A percentile compares a stretch with the other conserved stretches of the same genome.
Conservation (phyloP, 2,113 vertebrate species). For the Sander lucioperca region DNA sequence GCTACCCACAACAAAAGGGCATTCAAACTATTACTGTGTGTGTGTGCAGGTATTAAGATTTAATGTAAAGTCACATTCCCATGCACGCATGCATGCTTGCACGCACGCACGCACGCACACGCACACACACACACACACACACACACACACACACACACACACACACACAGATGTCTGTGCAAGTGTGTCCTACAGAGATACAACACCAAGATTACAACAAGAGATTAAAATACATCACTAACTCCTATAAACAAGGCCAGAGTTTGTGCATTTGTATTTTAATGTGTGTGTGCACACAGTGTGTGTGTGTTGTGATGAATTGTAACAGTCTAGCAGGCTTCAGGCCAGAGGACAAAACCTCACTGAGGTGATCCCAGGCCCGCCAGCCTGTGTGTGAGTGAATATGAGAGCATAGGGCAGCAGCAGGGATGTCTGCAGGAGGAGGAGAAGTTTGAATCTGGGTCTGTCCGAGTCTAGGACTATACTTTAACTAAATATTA, state of each 20-base stretch:
- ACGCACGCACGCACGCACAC: not conserved
- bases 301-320: slow-evolving; percentile 23
- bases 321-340: slow-evolving; percentile 26
- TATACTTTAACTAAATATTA: slow-evolving; percentile 1
- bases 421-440: slow-evolving; percentile 30
- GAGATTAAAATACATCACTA: not conserved
- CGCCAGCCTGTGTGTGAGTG: slow-evolving; percentile 35
- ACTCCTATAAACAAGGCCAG: not conserved
- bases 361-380: slow-evolving; percentile 24
- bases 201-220: not conserved
- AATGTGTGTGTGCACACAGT: not conserved
- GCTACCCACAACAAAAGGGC: slow-evolving; percentile 47
- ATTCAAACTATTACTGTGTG: slow-evolving; percentile 16
- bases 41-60: slow-evolving; percentile 31
- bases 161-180: not conserved
- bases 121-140: no score
- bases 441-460: slow-evolving; percentile 29
- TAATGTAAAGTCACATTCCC: slow-evolving; percentile 16
- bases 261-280: not conserved
- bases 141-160: not conserved
- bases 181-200: not conserved
- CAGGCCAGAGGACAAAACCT: slow-evolving; percentile 27
- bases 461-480: not conserved
- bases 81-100: not conserved
- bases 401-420: slow-evolving; percentile 32